Base-by-base conservation (phyloP, 2,797 vertebrate genomes). In the Astyanax mexicanus region DNA sequence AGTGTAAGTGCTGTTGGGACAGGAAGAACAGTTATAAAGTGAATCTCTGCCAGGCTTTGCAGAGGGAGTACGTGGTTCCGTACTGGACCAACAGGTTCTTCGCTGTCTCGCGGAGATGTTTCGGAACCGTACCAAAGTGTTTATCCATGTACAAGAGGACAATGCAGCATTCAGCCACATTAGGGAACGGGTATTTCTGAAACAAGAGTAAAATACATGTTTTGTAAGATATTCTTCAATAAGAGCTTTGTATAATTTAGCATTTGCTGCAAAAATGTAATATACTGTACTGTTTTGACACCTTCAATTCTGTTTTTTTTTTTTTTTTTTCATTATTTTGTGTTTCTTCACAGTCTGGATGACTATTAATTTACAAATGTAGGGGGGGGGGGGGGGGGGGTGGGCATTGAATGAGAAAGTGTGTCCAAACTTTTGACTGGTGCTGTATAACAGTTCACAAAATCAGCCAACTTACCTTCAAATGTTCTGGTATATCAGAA, bases 121-220 rank as follows among this genome's bases (percentile, higher is more conserved):
- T 84, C 0, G 89, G 79, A 42, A 94, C 38, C 0, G 9, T 38
- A 0, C 84, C 69, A 0, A 85, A 88, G 9, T 83, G 88, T 32
- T 80, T 55, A 19, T 84, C 72, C 0, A 94, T 45, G 84, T 95
- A 91, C 25, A 97, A 92, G 5, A 98, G 81, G 1, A 98, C 88
- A 1, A 98, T 92, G 77, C 96, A 97, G 82, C 96, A 96, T 62
- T 99, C 98, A 8, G 95, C 57, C 1, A 99, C 97, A 0, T 98
- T 95, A 0, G 98, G 97, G 79, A 92, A 97, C 0, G 94, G 92
- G 84, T 86, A 95, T 74, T 80, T 85, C 97, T 99, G 86, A 60
- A 89, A 84, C 17, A 3, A 0, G 0, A 47, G 11, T 12, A 47
- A 37, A 23, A 29, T 9, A 40, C 3, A 11, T 47, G 25, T 35